A percentile compares a stretch with the other conserved stretches of the same genome.
Conservation (phyloP, 2,113 vertebrate species). For the Erythrocercus mccallii region DNA sequence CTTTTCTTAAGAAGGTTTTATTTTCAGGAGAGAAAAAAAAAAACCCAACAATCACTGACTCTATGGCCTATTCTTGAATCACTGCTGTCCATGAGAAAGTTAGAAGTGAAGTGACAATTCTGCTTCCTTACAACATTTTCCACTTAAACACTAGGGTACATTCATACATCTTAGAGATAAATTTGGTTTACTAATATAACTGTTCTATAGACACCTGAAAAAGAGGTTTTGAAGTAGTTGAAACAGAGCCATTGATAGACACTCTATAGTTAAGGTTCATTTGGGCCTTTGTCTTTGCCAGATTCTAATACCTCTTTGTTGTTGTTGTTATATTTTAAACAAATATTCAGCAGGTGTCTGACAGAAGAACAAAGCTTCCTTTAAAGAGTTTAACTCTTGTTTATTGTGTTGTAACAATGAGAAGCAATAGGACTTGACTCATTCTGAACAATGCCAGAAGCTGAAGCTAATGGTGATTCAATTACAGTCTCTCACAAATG, state of each 20-base stretch:
- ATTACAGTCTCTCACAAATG: slow-evolving; percentile 4
- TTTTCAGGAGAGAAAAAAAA: slow-evolving; percentile 38
- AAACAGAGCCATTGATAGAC: not conserved
- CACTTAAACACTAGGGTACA: not conserved
- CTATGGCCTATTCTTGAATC: not conserved
- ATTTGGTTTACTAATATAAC: not conserved
- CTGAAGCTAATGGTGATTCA: slow-evolving; percentile 57
- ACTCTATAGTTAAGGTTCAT: slow-evolving; percentile 26
- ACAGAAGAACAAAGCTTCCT: slow-evolving; percentile 48
- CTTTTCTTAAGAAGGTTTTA: slow-evolving; percentile 23
- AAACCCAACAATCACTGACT: not conserved
- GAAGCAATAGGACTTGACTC: slow-evolving; percentile 29
- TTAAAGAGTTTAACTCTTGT: slow-evolving; percentile 60
- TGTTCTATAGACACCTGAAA: not conserved
- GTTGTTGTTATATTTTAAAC: slow-evolving; percentile 38
- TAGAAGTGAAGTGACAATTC: slow-evolving; percentile 7
- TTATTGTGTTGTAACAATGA: slow-evolving; percentile 34
- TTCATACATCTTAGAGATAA: not conserved
- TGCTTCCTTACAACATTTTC: not conserved
- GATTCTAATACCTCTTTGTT: slow-evolving; percentile 10
- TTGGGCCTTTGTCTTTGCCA: slow-evolving; percentile 14
- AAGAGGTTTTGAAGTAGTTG: not conserved
- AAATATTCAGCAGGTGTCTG: slow-evolving; percentile 29
- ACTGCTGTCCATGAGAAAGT: not conserved
- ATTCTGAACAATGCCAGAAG: not conserved